Percentiles rank a stretch among this genome's conserved stretches.
Conservation (phyloP, 1,140 invertebrate genomes). For the Neocloeon triangulifer region DNA sequence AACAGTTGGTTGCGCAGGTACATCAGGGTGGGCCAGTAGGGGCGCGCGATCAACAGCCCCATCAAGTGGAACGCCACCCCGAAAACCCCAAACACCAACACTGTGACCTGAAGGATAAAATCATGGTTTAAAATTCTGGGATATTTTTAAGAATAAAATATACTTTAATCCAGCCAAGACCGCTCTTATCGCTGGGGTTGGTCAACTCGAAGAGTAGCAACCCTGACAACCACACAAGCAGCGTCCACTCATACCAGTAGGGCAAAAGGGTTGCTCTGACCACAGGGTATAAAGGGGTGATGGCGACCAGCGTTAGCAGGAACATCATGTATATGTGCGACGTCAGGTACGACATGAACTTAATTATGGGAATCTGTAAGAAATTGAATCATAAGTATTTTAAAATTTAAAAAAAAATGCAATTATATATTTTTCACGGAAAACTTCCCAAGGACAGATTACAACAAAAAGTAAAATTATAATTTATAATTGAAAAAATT, state of each 20-base stretch:
- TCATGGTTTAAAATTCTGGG: too few relatives aligned
- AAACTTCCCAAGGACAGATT: too few relatives aligned
- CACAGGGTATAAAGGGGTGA: conserved; percentile 67
- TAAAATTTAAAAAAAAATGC: too few relatives aligned
- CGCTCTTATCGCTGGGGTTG: conserved; percentile 86
- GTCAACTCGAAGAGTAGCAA: conserved; percentile 87
- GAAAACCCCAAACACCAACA: conserved; percentile 76
- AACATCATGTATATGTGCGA: conserved; percentile 95
- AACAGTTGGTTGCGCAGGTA: conserved; percentile 93
- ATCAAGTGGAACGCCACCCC: conserved; percentile 78
- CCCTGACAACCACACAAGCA: conserved; percentile 89
- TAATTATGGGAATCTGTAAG: conserved; percentile 79
- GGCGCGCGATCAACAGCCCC: conserved; percentile 38
- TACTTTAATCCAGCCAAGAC: conserved; percentile 71
- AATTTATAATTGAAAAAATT: too few relatives aligned
- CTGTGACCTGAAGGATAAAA: conserved; percentile 31
- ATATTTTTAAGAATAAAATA: too few relatives aligned
- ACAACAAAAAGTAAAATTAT: too few relatives aligned
- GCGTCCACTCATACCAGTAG: conserved; percentile 89
- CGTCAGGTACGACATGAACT: conserved; percentile 97
- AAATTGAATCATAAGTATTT: too few relatives aligned
- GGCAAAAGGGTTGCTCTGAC: conserved; percentile 46
- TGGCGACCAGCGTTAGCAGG: conserved; percentile 72
- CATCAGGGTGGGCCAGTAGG: conserved; percentile 58
- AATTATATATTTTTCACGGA: too few relatives aligned